Percentiles rank a stretch among this genome's conserved stretches.
Evolutionary conservation across 2,888 invertebrate species (phyloP).

Genomic region (Drosophila planitibia): DNA sequence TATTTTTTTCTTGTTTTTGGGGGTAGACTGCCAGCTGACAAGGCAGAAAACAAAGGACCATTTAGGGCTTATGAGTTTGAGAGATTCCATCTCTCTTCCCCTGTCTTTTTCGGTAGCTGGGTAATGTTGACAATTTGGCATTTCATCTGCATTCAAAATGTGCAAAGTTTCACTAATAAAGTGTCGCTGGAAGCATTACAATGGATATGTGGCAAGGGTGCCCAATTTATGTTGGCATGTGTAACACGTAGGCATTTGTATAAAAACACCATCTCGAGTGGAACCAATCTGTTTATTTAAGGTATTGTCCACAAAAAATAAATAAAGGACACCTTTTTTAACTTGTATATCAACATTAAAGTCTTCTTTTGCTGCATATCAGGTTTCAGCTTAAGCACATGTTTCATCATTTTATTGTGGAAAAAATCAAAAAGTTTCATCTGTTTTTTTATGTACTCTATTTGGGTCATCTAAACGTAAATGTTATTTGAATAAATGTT

Average conservation of each 20-base stretch:
- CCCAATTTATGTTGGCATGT: background rate
- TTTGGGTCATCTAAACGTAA: background rate
- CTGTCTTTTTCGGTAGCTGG: background rate
- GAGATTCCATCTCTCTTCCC: conserved; percentile 11
- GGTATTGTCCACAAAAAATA: background rate
- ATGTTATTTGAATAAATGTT: background rate
- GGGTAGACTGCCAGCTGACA: conserved; percentile 31
- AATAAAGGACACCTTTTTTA: background rate
- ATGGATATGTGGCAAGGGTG: conserved; percentile 15
- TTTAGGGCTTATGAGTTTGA: conserved; percentile 27
- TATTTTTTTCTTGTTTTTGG: conserved; percentile 5
- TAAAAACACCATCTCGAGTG: background rate
- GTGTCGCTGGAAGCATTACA: conserved; percentile 10
- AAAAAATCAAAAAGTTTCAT: background rate
- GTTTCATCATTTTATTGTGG: background rate
- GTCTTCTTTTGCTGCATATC: background rate
- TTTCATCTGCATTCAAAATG: conserved; percentile 58
- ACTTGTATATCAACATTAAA: background rate
- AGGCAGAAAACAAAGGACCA: conserved; percentile 41
- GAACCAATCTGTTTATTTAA: background rate
- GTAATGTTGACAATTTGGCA: conserved; percentile 59
- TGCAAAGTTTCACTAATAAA: conserved; percentile 18
- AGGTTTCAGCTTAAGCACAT: background rate
- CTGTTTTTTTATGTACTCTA: background rate
- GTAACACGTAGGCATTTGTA: background rate